These are phyloP conservation scores for Aleiodes leptofemur DNA, from an alignment of 2,888 invertebrate species.

Conservation along the genomic window DNA sequence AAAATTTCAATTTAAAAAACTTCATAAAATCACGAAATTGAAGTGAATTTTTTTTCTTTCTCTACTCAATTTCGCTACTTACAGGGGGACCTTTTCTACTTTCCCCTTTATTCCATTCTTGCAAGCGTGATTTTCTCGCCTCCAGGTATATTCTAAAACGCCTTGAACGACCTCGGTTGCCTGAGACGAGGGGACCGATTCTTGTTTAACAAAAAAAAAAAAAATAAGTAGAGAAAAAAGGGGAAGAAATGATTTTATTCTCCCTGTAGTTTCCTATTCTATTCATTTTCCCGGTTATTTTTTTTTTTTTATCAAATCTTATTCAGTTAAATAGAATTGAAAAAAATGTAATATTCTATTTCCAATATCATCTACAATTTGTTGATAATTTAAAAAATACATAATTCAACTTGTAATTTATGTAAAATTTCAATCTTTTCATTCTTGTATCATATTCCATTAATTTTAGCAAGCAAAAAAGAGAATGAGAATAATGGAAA, in stretches of 20 bases:
- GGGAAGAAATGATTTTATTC: constrained; percentile 4
- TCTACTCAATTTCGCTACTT: constrained; percentile 4
- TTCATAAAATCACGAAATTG: not conserved
- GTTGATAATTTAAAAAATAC: too few species aligned
- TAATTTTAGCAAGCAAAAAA: not conserved
- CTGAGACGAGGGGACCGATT: not conserved
- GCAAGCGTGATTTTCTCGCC: constrained; percentile 28
- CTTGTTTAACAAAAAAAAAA: constrained; percentile 18
- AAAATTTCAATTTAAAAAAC: not conserved
- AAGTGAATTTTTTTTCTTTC: not conserved
- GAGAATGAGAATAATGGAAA: not conserved
- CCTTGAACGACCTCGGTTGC: constrained; percentile 20
- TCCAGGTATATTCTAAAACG: constrained; percentile 21
- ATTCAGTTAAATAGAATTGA: too few species aligned
- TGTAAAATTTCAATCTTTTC: too few species aligned
- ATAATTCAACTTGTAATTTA: too few species aligned
- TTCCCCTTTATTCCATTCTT: constrained; percentile 6
- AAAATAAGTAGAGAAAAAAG: not conserved
- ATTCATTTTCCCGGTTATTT: not conserved
- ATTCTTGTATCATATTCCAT: not conserved
- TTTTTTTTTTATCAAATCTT: not conserved
- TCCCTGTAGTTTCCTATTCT: not conserved
- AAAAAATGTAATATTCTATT: too few species aligned
- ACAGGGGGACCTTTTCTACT: constrained; percentile 11
- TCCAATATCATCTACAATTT: too few species aligned